A percentile compares a stretch with the other conserved stretches of the same genome.
These are phyloP conservation scores for Drosophila setifemur DNA, from an alignment of 1,140 invertebrate genomes.

Conservation along the genomic window DNA sequence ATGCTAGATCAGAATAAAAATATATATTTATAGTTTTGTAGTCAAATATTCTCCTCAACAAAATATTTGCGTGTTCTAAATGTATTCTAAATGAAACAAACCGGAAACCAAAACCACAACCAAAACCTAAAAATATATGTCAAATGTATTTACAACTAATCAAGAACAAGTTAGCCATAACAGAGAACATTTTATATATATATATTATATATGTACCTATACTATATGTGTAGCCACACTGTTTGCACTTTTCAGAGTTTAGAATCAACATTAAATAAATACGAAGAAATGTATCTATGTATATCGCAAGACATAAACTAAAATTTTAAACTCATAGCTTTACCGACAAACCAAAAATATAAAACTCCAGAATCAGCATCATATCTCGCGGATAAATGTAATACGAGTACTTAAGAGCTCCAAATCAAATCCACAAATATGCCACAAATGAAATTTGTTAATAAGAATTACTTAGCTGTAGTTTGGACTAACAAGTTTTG, in stretches of 20 bases:
- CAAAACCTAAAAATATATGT: constrained; percentile 17
- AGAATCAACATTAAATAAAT: constrained; percentile 36
- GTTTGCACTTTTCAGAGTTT: constrained; percentile 77
- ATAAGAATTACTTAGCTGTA: constrained; percentile 38
- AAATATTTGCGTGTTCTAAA: constrained; percentile 69
- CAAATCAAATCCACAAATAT: not conserved
- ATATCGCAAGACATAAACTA: constrained; percentile 10
- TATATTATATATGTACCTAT: constrained; percentile 46
- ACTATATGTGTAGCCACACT: constrained; percentile 43
- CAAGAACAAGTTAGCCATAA: constrained; percentile 19
- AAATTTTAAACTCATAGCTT: constrained; percentile 28
- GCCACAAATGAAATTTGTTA: constrained; percentile 21
- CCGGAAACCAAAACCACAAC: not conserved
- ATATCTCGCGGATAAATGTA: constrained; percentile 35
- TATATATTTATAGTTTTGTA: constrained; percentile 48
- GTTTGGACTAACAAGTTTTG: constrained; percentile 28
- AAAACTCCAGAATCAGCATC: constrained; percentile 21
- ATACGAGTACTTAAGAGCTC: constrained; percentile 30
- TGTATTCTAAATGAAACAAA: constrained; percentile 63
- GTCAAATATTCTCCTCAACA: constrained; percentile 36
- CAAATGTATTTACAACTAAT: constrained; percentile 54
- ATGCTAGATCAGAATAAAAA: constrained; percentile 29
- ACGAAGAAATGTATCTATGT: constrained; percentile 10
- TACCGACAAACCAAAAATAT: constrained; percentile 7
- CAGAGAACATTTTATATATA: constrained; percentile 41